Evolutionary conservation across 1,140 invertebrate genomes (phyloP), one percentile per base, ranked within the genome.

Genomic region (Drosophila orena): DNA sequence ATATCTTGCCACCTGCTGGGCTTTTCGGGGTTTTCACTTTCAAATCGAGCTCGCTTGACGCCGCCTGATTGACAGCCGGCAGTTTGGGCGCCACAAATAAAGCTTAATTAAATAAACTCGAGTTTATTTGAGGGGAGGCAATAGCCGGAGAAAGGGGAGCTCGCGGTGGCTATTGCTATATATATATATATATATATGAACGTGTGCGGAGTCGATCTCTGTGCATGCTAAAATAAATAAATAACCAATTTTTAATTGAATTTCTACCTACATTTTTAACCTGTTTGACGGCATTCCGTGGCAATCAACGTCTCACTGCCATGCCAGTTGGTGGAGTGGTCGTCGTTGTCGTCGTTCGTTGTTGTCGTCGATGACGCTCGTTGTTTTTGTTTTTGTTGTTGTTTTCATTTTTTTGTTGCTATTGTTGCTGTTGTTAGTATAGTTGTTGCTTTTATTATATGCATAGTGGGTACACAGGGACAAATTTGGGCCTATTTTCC

Each of bases 171-270:
- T 30, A 35, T 42, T 68, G 52, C 40, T 43, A 30, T 44, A 57
- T 58, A 50, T 43, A 20, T 30, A 30, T n/a, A n/a, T n/a, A n/a
- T 69, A 17, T 43, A 20, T 30, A 30, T 30, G 42, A 4, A 57
- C 40, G 35, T 57, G 57, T 71, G 53, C 50, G 37, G 49, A 56
- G 77, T 71, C 66, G 73, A 81, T 80, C 81, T 86, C 74, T 77
- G 76, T 86, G 84, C 83, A 88, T 89, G 83, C 81, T 88, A 88
- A 77, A 89, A 89, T 83, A 91, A 91, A 91, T 91, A 91, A 90
- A 91, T 91, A 91, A 89, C 89, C 77, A 91, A 91, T 91, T 91
- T 91, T 89, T 91, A 91, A 91, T 91, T 84, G 88, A 91, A 91
- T 91, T 91, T 89, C 88, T 91, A 91, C 88, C 88, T 91, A 91